Evolutionary conservation across 2,888 invertebrate genomes (phyloP).

Genomic region (Ptychoptera contaminata): DNA sequence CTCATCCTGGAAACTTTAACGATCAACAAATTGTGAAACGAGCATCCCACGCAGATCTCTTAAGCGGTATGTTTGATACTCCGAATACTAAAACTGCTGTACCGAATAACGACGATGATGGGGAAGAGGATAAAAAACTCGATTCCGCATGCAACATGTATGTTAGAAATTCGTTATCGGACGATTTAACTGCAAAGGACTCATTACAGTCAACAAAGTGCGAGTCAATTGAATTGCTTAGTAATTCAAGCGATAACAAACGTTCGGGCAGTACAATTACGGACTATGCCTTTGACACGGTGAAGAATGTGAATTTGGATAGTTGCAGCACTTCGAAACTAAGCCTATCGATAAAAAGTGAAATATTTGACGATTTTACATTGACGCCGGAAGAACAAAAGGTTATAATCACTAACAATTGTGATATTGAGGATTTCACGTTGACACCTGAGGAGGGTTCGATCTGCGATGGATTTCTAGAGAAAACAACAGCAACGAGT

Average conservation of each 20-base stretch:
- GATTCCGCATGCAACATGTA: slow-evolving; percentile 3
- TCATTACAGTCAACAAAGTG: neutral
- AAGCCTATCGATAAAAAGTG: slow-evolving; percentile 14
- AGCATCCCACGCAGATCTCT: neutral
- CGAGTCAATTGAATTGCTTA: slow-evolving; percentile 12
- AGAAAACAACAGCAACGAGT: too few species aligned
- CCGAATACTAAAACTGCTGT: neutral
- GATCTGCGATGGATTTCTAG: slow-evolving; percentile 6
- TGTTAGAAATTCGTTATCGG: slow-evolving; percentile 3
- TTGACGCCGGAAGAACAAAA: slow-evolving; percentile 11
- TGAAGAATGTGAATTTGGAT: slow-evolving; percentile 13
- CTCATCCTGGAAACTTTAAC: too few species aligned
- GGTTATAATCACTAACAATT: slow-evolving; percentile 8
- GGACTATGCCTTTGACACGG: slow-evolving; percentile 15
- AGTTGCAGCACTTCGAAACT: slow-evolving; percentile 15
- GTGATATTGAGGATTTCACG: slow-evolving; percentile 15
- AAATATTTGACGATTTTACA: slow-evolving; percentile 14
- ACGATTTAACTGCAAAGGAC: neutral
- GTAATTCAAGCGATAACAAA: slow-evolving; percentile 12
- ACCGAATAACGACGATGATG: too few species aligned
- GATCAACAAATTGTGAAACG: too few species aligned
- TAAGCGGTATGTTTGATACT: neutral
- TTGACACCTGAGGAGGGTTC: slow-evolving; percentile 14
- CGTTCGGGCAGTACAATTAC: slow-evolving; percentile 13
- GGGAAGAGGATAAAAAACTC: neutral